Evolutionary conservation across 2,888 invertebrate genomes (phyloP), one percentile per base, ranked within the genome.

Genomic region (Sclerodermus sp.): DNA sequence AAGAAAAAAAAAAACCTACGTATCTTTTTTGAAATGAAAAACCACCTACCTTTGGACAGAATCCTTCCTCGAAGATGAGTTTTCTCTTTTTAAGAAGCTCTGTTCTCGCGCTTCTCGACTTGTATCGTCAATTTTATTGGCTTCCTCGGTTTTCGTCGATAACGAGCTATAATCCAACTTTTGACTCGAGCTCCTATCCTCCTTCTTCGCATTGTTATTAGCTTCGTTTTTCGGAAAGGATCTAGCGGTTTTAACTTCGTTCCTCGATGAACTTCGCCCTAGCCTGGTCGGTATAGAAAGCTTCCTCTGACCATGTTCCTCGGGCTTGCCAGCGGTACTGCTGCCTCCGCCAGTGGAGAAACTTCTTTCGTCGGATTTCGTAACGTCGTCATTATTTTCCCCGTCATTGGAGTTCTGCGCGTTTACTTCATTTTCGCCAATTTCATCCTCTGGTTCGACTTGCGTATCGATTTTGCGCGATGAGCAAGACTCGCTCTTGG

Each of bases 241-340:
- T 41, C 58, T 62, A 12, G 47, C 40, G 8, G 60, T 18, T 53
- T 55, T 71, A 2, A 29, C 18, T 4, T 73, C 69, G 16, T 41
- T 62, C 52, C 63, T 69, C 14, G 59, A 31, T 6, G 59, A 54
- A 9, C 44, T 58, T 17, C 60, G 55, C 23, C 60, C 60, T 5
- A 67, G 18, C 52, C 63, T 62, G 13, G n/a, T n/a, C n/a, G 62
- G 57, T 32, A 62, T 47, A 1, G 67, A 65, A n/a, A 52, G 51
- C 42, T 58, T 65, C 45, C 55, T 66, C 34, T 60, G 61, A 16
- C 50, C 60, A 31, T 16, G 44, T 4, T 65, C 62, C 9, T 71
- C 67, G 43, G 41, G 61, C 42, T 49, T 68, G 10, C 54, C 47
- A 13, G 13, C n/a, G 10, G 53, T 55, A 42, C 39, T 53, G 6